Conservation (phyloP, 2,888 invertebrate genomes). For the Megaustenia siamemsis region DNA sequence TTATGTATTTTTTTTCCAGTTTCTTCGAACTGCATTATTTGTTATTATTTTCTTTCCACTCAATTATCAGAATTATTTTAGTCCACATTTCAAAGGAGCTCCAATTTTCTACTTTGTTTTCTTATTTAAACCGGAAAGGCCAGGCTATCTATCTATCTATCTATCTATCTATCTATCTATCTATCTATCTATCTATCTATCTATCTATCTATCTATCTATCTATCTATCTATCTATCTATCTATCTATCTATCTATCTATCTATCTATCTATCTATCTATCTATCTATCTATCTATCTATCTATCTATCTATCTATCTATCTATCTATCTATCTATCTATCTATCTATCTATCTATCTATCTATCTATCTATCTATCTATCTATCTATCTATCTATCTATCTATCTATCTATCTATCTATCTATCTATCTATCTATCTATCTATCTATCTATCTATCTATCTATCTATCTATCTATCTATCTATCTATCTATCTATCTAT, state of each 20-base stretch:
- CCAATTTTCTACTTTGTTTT: no score
- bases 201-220: conserved; percentile 9
- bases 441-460: background rate
- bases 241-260: conserved; percentile 9
- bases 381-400: conserved; percentile 9
- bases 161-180: conserved; percentile 9
- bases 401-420: background rate
- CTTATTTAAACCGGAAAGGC: no score
- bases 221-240: conserved; percentile 9
- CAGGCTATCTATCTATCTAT: background rate
- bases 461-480: background rate
- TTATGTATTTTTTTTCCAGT: no score
- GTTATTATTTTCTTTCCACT: no score
- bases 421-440: background rate
- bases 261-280: conserved; percentile 9
- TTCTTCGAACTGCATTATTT: no score
- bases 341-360: conserved; percentile 9
- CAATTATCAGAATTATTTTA: no score
- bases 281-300: conserved; percentile 7
- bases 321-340: background rate
- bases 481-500: background rate
- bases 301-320: background rate
- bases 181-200: conserved; percentile 9
- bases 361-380: conserved; percentile 9
- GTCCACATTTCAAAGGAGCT: no score